phyloP scores from a whole-genome alignment of 2,113 vertebrate species.

The Megaptera novaeangliae region DNA sequence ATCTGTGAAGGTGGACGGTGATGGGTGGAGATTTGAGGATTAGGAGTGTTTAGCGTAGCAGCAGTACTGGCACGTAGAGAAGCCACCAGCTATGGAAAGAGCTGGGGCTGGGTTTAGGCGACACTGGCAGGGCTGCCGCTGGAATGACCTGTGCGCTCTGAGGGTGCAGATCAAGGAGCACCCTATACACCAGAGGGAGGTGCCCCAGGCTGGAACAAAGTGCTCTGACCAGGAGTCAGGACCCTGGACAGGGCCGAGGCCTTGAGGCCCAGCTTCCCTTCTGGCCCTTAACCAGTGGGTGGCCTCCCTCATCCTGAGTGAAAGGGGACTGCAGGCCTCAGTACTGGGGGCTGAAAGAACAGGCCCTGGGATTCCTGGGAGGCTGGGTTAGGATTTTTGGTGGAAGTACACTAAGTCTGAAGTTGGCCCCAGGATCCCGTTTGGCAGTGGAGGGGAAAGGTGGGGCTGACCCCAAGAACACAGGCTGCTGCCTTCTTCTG shows the following conservation, averaged over 20 bases:
- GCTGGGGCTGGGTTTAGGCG: background rate
- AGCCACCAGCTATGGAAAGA: background rate
- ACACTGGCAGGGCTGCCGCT: background rate
- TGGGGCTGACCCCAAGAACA: background rate
- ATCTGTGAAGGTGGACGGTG: background rate
- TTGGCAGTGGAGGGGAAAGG: background rate
- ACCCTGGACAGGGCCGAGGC: conserved; percentile 71
- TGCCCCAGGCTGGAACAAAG: background rate
- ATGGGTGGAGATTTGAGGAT: background rate
- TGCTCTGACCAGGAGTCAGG: conserved; percentile 50
- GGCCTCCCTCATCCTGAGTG: background rate
- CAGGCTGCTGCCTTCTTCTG: background rate
- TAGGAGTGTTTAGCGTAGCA: background rate
- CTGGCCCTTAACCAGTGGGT: background rate
- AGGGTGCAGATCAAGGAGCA: background rate
- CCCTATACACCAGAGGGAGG: background rate
- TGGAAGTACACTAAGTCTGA: background rate
- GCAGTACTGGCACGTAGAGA: background rate
- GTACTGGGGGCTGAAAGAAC: too few species aligned
- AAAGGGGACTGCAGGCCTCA: background rate
- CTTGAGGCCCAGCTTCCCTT: background rate
- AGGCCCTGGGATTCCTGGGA: background rate
- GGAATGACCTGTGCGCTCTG: background rate
- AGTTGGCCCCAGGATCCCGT: background rate
- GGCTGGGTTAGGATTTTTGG: background rate